These are phyloP conservation scores for Leptobrachium leishanense DNA, from an alignment of 2,113 vertebrate species.

Conservation along the genomic window DNA sequence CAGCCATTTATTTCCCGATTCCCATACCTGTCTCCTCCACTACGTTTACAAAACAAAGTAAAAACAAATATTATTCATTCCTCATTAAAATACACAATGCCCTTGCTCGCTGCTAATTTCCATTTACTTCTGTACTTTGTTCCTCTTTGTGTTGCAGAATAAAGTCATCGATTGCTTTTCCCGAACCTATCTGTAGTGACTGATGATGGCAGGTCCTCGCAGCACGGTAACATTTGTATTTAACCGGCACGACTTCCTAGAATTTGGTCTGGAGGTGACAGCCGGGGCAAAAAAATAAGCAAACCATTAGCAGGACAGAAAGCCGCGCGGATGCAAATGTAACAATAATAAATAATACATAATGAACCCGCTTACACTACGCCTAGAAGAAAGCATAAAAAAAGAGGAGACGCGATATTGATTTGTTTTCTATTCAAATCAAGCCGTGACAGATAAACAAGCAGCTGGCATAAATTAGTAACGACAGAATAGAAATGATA, in stretches of 20 bases:
- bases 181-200: neutral
- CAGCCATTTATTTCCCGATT: neutral
- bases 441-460: neutral
- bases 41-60: neutral
- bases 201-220: neutral
- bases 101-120: neutral
- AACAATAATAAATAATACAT: neutral
- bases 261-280: neutral
- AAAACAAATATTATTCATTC: neutral
- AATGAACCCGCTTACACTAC: neutral
- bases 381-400: neutral
- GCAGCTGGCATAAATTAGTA: neutral
- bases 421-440: constrained; percentile 1
- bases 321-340: neutral
- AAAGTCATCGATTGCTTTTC: neutral
- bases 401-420: neutral
- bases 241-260: neutral
- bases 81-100: neutral
- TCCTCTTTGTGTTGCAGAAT: neutral
- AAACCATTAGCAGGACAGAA: neutral
- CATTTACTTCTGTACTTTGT: neutral
- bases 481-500: neutral
- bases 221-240: neutral
- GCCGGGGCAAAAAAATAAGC: neutral
- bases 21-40: neutral